Evolutionary conservation across 2,797 vertebrate genomes (phyloP), one percentile per base, ranked within the genome.

Genomic region (Pseudochirops corinnae): DNA sequence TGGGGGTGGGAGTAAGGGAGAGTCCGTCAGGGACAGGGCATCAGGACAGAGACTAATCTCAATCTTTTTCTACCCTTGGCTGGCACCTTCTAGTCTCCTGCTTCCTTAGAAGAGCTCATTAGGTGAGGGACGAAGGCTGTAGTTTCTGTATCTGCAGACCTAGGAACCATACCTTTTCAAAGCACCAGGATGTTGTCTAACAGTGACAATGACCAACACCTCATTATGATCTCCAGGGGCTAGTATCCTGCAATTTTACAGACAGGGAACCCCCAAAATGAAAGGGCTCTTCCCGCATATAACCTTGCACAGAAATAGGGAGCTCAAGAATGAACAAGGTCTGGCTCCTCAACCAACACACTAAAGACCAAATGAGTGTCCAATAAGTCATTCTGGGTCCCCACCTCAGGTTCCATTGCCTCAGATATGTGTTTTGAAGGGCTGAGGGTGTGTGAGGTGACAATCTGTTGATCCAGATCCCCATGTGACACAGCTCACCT

Each of bases 1-100:
- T 82, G 94, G 87, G 98, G 94, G 95, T 93, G 90, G n/a, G 58
- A 93, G 97, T 95, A 92, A 93, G 96, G 92, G 93, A 96, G 82
- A 93, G 55, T 95, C 96, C 97, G 95, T 92, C 95, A 93, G 95
- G 93, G 93, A 94, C 93, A 95, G 95, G 93, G 93, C 87, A 62
- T 39, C 74, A 52, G 95, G 93, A 52, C 96, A 94, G 93, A 93
- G 92, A 50, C 60, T 82, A 52, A 93, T 50, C 57, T 55, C 21
- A 0, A 24, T 82, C 53, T 92, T 57, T 57, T 91, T 56, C 94
- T 96, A 90, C 56, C 57, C 87, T 94, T 92, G 96, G 95, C 92
- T 26, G 21, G 39, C 21, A 87, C 39, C 67, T 74, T 74, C 67
- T 74, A n/a, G 67, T 21, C 62, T 67, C 14, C n/a, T 39, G n/a